Conservation (phyloP, 2,888 invertebrate species). For the Imbricaverruca yamaguchii region DNA sequence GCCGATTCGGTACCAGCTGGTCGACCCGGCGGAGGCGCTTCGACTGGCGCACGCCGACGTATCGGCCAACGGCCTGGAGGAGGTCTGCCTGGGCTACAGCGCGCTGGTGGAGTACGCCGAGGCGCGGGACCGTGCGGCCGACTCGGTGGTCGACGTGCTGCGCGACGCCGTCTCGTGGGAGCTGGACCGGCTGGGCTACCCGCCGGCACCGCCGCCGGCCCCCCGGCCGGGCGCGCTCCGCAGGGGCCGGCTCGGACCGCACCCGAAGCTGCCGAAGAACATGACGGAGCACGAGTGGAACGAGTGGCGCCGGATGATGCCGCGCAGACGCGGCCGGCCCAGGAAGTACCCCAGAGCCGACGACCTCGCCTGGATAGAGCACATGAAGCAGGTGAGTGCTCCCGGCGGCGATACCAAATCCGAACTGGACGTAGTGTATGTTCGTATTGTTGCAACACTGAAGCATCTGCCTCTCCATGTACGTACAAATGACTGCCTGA, state of each 20-base stretch:
- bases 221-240: neutral
- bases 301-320: neutral
- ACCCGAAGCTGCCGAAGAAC: neutral
- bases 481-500: no score
- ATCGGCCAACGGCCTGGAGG: neutral
- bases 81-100: neutral
- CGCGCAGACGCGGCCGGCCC: neutral
- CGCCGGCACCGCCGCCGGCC: neutral
- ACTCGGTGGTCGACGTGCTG: neutral
- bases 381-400: neutral
- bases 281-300: neutral
- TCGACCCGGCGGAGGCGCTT: neutral
- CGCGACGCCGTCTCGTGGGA: neutral
- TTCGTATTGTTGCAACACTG: no score
- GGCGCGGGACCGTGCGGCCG: neutral
- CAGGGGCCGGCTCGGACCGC: neutral
- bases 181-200: conserved; percentile 1
- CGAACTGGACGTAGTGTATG: no score
- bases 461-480: no score
- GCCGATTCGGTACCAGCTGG: neutral
- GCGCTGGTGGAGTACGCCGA: neutral
- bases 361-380: neutral
- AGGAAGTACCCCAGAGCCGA: neutral
- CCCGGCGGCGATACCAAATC: no score
- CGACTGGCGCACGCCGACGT: neutral